These are phyloP conservation scores for Neolamprologus caudopunctatus DNA, from an alignment of 2,113 vertebrate genomes.

Conservation along the genomic window DNA sequence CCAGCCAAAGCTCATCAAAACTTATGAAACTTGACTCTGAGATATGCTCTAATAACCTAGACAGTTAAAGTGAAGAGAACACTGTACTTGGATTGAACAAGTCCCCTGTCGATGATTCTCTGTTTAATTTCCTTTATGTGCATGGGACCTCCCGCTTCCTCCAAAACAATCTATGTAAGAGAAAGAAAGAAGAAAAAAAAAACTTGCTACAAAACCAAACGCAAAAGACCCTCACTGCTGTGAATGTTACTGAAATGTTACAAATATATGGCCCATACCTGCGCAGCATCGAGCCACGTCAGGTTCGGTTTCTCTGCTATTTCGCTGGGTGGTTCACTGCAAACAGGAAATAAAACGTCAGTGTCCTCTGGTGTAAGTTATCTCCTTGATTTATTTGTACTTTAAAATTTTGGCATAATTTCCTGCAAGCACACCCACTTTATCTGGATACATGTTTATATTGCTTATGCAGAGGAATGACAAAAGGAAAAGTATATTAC, in stretches of 20 bases:
- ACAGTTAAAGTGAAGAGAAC: background rate
- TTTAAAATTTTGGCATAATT: background rate
- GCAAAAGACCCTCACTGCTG: background rate
- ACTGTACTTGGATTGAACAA: conserved; percentile 77
- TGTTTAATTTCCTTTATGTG: conserved; percentile 82
- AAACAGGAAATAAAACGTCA: background rate
- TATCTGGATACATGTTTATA: background rate
- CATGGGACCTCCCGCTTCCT: conserved; percentile 76
- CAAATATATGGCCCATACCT: conserved; percentile 47
- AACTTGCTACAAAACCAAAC: background rate
- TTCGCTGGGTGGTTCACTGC: conserved; percentile 68
- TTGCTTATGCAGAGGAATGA: background rate
- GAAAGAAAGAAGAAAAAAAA: background rate
- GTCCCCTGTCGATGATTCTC: conserved; percentile 72
- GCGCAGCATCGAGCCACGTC: conserved; percentile 78
- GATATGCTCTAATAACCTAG: background rate
- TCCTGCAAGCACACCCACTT: background rate
- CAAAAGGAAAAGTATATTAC: background rate
- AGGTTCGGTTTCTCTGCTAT: conserved; percentile 76
- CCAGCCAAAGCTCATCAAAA: background rate
- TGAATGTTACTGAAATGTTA: background rate
- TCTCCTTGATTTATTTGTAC: background rate
- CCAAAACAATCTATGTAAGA: conserved; percentile 68
- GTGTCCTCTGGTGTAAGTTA: background rate
- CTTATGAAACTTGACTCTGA: background rate